Evolutionary conservation across 2,888 invertebrate genomes (phyloP).

Genomic region (Andrena praecox): DNA sequence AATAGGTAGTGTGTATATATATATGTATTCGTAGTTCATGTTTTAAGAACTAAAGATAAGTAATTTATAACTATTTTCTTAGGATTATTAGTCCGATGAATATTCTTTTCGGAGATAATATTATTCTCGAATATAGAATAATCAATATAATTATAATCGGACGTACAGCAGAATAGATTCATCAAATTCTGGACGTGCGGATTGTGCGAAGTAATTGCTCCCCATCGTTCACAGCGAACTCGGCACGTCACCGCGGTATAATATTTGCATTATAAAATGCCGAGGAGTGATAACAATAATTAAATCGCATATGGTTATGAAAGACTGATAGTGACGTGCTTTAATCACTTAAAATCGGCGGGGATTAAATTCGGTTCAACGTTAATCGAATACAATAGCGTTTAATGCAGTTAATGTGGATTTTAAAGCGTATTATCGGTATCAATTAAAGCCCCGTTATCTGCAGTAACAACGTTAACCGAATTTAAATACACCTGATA

Average conservation of each 20-base stretch:
- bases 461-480: slow-evolving; percentile 43
- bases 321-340: slow-evolving; percentile 17
- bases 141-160: background rate
- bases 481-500: slow-evolving; percentile 46
- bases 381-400: slow-evolving; percentile 23
- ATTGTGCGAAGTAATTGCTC: background rate
- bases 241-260: background rate
- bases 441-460: slow-evolving; percentile 57
- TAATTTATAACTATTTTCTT: too few species aligned
- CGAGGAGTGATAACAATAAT: slow-evolving; percentile 20
- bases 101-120: background rate
- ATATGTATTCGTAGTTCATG: too few species aligned
- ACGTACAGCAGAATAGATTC: background rate
- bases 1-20: too few species aligned
- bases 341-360: slow-evolving; percentile 32
- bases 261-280: slow-evolving; percentile 10
- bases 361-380: slow-evolving; percentile 22
- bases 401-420: slow-evolving; percentile 46
- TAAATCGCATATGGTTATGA: background rate
- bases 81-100: background rate
- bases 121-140: background rate
- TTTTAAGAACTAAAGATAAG: too few species aligned
- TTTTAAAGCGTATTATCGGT: slow-evolving; percentile 53
- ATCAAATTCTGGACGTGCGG: background rate
- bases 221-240: background rate